Conservation (phyloP, 2,888 invertebrate species). For the Polymixis flavicincta region DNA sequence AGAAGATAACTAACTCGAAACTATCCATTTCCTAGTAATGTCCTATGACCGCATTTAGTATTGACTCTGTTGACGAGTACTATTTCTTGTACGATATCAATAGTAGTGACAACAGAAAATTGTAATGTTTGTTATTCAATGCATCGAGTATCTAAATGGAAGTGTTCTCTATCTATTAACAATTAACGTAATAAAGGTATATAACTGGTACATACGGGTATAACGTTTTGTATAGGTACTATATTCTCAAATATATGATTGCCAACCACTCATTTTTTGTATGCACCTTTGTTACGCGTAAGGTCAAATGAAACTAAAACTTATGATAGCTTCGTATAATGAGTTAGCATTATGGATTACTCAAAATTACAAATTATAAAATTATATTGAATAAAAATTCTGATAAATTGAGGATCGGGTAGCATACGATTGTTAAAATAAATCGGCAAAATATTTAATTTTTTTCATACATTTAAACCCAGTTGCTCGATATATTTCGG, state of each 20-base stretch:
- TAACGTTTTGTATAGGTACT: slow-evolving; percentile 67
- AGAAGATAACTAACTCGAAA: slow-evolving; percentile 48
- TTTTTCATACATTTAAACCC: slow-evolving; percentile 60
- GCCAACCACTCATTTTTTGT: slow-evolving; percentile 59
- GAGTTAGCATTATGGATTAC: slow-evolving; percentile 65
- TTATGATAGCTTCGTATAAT: slow-evolving; percentile 65
- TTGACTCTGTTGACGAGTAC: slow-evolving; percentile 70
- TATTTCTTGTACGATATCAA: slow-evolving; percentile 69
- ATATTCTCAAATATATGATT: slow-evolving; percentile 65
- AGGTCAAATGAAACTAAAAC: slow-evolving; percentile 66
- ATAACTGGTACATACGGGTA: slow-evolving; percentile 63
- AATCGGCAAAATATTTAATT: slow-evolving; percentile 58
- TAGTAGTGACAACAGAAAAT: slow-evolving; percentile 74
- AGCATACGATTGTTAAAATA: slow-evolving; percentile 63
- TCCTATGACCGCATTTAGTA: slow-evolving; percentile 52
- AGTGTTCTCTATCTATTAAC: slow-evolving; percentile 64
- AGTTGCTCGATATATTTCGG: slow-evolving; percentile 62
- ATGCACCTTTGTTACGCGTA: slow-evolving; percentile 65
- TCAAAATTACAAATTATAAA: slow-evolving; percentile 63
- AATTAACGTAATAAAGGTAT: slow-evolving; percentile 68
- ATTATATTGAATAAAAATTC: slow-evolving; percentile 64
- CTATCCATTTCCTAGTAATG: slow-evolving; percentile 52
- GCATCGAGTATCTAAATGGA: slow-evolving; percentile 54
- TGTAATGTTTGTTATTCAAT: slow-evolving; percentile 52
- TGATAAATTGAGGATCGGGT: slow-evolving; percentile 56